A percentile compares a stretch with the other conserved stretches of the same genome.
Conservation (phyloP, 2,797 vertebrate species). For the Tinamus major region DNA sequence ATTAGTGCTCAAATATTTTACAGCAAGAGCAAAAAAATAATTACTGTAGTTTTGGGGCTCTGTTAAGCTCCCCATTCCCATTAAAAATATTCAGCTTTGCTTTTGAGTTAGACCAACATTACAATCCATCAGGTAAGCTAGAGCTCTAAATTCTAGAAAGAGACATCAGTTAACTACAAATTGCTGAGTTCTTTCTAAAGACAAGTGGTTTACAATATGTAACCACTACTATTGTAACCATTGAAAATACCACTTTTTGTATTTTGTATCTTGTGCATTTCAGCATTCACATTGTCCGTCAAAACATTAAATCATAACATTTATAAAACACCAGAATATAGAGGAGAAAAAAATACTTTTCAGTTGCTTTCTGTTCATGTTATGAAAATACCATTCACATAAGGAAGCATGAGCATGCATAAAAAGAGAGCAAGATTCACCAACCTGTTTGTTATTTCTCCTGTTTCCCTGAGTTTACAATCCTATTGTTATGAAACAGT, state of each 20-base stretch:
- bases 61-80: constrained; percentile 31
- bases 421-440: background rate
- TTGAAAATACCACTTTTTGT: constrained; percentile 30
- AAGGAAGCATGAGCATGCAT: constrained; percentile 63
- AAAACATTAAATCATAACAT: constrained; percentile 40
- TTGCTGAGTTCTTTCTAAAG: constrained; percentile 50
- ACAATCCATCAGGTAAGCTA: constrained; percentile 60
- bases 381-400: background rate
- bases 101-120: constrained; percentile 49
- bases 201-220: constrained; percentile 44
- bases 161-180: constrained; percentile 22
- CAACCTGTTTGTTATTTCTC: constrained; percentile 12
- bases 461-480: background rate
- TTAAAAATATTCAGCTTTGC: constrained; percentile 18
- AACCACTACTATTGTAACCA: background rate
- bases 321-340: constrained; percentile 15
- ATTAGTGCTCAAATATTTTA: constrained; percentile 39
- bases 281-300: constrained; percentile 4
- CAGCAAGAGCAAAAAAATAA: constrained; percentile 24
- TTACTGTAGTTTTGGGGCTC: constrained; percentile 51
- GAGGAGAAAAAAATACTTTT: constrained; percentile 10
- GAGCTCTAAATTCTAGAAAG: constrained; percentile 1
- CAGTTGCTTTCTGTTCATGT: background rate
- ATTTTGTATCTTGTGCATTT: constrained; percentile 32
- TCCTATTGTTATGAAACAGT: background rate